A percentile compares a stretch with the other conserved stretches of the same genome.
phyloP scores from a whole-genome alignment of 2,113 vertebrate species.

The Ictalurus furcatus region DNA sequence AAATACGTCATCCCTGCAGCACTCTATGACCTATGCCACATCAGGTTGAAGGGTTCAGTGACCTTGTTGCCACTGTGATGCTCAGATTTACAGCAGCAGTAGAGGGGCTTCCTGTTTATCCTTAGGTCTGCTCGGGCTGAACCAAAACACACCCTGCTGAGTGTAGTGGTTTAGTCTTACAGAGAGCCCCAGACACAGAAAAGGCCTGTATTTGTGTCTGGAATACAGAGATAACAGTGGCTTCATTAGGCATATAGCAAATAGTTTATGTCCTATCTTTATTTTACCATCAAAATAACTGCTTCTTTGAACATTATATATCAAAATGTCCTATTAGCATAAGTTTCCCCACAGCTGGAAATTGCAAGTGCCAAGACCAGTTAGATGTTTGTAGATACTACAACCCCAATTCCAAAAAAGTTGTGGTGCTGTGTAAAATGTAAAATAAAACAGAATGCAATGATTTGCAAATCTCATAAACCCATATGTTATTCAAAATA shows the following conservation, averaged over 20 bases:
- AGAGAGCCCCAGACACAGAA: constrained; percentile 4
- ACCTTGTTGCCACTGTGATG: constrained; percentile 34
- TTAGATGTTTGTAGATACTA: neutral
- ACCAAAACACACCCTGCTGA: constrained; percentile 50
- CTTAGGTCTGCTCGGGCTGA: constrained; percentile 46
- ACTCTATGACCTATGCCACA: constrained; percentile 16
- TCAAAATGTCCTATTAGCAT: neutral
- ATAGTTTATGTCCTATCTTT: neutral
- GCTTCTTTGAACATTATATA: neutral
- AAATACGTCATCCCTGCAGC: too few relatives aligned
- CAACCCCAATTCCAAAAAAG: too few relatives aligned
- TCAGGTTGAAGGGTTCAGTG: constrained; percentile 41
- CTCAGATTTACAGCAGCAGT: constrained; percentile 39
- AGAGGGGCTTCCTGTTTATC: constrained; percentile 48
- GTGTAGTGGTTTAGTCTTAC: constrained; percentile 49
- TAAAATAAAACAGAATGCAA: too few relatives aligned
- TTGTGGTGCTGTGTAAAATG: too few relatives aligned
- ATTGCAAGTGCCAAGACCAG: neutral
- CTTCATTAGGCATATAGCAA: constrained; percentile 8
- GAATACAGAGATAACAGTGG: constrained; percentile 22
- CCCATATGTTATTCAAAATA: too few relatives aligned
- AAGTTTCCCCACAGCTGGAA: neutral
- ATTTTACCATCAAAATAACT: neutral
- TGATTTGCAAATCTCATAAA: too few relatives aligned
- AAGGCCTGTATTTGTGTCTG: neutral